phyloP scores from a whole-genome alignment of 2,797 vertebrate species.

The Rhyacichthys aspro region DNA sequence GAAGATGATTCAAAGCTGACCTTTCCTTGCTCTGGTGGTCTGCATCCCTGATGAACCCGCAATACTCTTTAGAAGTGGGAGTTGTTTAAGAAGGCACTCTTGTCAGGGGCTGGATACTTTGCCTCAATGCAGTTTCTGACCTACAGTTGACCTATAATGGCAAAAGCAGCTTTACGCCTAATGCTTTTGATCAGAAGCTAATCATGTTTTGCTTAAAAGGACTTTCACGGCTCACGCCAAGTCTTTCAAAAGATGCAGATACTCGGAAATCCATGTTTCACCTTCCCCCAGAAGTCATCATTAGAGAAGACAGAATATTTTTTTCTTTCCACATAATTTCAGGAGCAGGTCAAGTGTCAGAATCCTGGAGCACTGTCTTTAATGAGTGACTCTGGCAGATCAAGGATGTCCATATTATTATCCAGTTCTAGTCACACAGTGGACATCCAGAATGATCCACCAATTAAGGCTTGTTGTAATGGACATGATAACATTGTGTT shows the following conservation, averaged over 20 bases:
- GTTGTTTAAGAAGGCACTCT: constrained; percentile 30
- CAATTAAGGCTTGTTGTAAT: not conserved
- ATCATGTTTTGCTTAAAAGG: constrained; percentile 3
- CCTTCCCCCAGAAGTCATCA: not conserved
- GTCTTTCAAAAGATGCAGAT: not conserved
- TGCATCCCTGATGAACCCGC: constrained; percentile 67
- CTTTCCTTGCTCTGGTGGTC: constrained; percentile 60
- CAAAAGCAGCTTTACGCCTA: constrained; percentile 1
- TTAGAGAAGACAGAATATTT: not conserved
- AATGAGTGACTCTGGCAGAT: too few species aligned
- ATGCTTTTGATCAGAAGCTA: not conserved
- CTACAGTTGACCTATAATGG: constrained; percentile 9
- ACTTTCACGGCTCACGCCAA: not conserved
- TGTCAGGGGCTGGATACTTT: constrained; percentile 13
- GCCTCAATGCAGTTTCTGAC: not conserved
- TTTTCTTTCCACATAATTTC: too few species aligned
- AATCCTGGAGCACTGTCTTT: not conserved
- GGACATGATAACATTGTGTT: too few species aligned
- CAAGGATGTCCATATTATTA: not conserved
- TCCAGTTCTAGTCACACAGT: not conserved
- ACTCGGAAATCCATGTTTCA: not conserved
- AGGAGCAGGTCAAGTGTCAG: not conserved
- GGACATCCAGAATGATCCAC: not conserved
- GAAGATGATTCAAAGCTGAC: constrained; percentile 70
- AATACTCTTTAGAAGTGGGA: constrained; percentile 41